Percentiles rank a stretch among this genome's conserved stretches.
phyloP scores from a whole-genome alignment of 2,888 invertebrate genomes.

The Alloplasta piceator region DNA sequence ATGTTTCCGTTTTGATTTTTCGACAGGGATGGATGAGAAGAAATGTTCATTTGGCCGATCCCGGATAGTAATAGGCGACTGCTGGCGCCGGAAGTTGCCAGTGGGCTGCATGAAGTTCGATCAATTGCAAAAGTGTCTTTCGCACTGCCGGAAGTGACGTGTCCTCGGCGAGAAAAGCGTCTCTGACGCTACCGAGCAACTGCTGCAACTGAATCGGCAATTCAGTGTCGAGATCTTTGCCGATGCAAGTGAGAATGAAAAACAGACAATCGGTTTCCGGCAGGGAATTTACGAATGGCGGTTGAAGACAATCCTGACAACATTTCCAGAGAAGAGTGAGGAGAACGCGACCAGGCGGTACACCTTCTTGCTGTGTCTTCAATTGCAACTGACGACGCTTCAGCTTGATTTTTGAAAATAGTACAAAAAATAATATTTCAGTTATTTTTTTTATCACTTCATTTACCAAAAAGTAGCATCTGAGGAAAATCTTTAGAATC shows the following conservation, averaged over 20 bases:
- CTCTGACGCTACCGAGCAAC: conserved; percentile 91
- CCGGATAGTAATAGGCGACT: conserved; percentile 94
- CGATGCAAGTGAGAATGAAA: conserved; percentile 94
- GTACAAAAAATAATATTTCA: background rate
- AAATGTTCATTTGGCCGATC: conserved; percentile 77
- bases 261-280: conserved; percentile 95
- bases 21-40: background rate
- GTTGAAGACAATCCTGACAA: conserved; percentile 94
- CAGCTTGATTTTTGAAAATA: conserved; percentile 83
- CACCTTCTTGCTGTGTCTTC: conserved; percentile 85
- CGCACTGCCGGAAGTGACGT: conserved; percentile 90
- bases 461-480: too few species aligned
- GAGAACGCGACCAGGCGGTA: conserved; percentile 89
- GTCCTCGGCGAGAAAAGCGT: conserved; percentile 92
- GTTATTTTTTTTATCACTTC: background rate
- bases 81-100: conserved; percentile 96
- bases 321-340: conserved; percentile 94
- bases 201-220: conserved; percentile 92
- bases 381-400: conserved; percentile 87
- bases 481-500: too few species aligned
- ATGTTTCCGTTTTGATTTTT: background rate
- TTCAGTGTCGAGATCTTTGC: conserved; percentile 93
- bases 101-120: conserved; percentile 94
- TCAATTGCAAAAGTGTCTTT: conserved; percentile 93
- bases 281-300: conserved; percentile 90